Conservation (phyloP, 2,888 invertebrate genomes). For the Tubulanus polymorphus region DNA sequence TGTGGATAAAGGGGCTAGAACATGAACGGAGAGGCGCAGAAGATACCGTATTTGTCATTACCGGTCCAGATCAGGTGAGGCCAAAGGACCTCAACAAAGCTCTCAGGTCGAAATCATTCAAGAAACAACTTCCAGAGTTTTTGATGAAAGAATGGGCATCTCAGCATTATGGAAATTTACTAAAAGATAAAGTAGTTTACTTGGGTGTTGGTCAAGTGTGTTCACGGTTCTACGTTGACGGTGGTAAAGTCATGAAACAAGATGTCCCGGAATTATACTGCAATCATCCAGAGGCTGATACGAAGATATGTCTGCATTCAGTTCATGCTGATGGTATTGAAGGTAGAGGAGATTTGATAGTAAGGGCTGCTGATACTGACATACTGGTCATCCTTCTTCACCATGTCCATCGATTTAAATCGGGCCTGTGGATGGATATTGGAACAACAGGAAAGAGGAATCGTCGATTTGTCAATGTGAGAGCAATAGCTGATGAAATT, state of each 20-base stretch:
- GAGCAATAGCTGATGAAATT: background rate
- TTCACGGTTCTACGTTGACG: background rate
- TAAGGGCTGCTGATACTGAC: background rate
- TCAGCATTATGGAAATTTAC: background rate
- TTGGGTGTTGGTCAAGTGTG: background rate
- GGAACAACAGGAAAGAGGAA: background rate
- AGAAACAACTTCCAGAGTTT: background rate
- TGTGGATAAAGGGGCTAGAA: background rate
- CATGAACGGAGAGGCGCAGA: background rate
- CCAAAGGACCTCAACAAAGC: background rate
- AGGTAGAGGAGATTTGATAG: background rate
- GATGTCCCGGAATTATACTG: background rate
- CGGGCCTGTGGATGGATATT: background rate
- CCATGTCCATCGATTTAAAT: background rate
- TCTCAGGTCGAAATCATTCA: background rate
- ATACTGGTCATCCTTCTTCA: background rate
- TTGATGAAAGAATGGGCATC: background rate
- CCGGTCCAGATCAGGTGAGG: background rate
- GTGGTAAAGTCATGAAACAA: background rate
- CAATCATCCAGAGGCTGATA: constrained; percentile 2
- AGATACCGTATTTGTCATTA: background rate
- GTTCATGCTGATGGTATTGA: background rate
- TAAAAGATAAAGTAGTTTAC: background rate
- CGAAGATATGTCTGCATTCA: background rate
- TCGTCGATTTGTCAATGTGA: background rate